These are phyloP conservation scores for Oreotrochilus melanogaster DNA, from an alignment of 2,113 vertebrate genomes.

Conservation along the genomic window DNA sequence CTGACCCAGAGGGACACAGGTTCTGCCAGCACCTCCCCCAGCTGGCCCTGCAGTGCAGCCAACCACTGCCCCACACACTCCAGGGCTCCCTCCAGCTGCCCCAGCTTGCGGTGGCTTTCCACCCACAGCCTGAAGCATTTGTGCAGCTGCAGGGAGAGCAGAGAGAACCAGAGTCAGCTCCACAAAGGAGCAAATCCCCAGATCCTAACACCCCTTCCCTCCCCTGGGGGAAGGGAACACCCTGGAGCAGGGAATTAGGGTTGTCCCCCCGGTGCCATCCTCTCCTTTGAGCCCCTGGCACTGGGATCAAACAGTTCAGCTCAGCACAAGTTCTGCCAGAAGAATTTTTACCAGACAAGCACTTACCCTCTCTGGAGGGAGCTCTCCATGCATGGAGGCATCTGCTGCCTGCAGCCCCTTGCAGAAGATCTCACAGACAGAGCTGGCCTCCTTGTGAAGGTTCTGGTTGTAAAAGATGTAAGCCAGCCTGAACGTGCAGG, in stretches of 20 bases:
- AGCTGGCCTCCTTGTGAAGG: constrained; percentile 81
- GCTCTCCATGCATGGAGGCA: constrained; percentile 26
- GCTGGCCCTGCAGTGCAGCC: constrained; percentile 65
- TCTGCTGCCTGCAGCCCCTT: constrained; percentile 56
- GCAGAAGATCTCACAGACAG: constrained; percentile 82
- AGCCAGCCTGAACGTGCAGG: constrained; percentile 83
- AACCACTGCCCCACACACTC: constrained; percentile 85
- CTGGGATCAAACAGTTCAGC: accelerated
- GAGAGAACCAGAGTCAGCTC: accelerated
- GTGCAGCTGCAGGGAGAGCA: constrained; percentile 76
- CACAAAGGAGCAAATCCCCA: accelerated
- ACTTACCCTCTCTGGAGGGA: constrained; percentile 83
- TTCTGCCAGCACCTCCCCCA: constrained; percentile 78
- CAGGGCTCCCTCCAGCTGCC: constrained; percentile 77
- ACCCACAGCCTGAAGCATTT: constrained; percentile 84
- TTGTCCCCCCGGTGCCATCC: no score
- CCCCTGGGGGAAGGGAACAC: accelerated
- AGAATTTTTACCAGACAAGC: accelerated
- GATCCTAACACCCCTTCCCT: no score
- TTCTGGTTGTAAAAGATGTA: constrained; percentile 85
- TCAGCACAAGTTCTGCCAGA: no score
- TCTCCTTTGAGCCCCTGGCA: neutral
- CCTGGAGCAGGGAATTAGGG: accelerated
- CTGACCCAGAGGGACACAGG: constrained; percentile 87
- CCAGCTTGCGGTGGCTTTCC: constrained; percentile 83